Evolutionary conservation across 2,113 vertebrate species (phyloP).

Genomic region (Tenrec ecaudatus): DNA sequence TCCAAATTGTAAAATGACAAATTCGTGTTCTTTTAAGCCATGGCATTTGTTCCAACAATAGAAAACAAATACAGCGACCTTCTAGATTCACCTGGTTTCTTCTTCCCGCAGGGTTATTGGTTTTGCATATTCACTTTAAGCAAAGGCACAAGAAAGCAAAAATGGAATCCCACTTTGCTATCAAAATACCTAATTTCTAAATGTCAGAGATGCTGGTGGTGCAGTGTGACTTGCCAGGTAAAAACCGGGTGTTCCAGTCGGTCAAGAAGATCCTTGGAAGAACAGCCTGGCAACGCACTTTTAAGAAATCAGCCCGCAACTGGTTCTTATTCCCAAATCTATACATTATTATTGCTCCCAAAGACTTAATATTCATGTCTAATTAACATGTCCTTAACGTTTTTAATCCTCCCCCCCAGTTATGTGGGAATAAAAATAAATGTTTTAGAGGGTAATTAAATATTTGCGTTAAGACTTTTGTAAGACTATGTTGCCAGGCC

Average conservation of each 20-base stretch:
- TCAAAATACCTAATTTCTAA: conserved; percentile 34
- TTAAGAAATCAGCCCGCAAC: not conserved
- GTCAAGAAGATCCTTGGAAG: not conserved
- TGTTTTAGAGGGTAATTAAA: not conserved
- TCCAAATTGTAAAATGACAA: not conserved
- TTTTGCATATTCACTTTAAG: conserved; percentile 26
- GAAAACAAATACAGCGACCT: not conserved
- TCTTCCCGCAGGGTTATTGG: not conserved
- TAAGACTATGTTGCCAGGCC: not conserved
- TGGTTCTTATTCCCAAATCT: conserved; percentile 18
- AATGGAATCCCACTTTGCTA: not conserved
- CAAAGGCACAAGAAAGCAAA: conserved; percentile 12
- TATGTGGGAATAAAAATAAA: too few species aligned
- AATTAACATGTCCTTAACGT: too few species aligned
- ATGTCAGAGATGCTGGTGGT: not conserved
- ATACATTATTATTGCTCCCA: not conserved
- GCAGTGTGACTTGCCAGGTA: not conserved
- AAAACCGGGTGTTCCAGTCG: not conserved
- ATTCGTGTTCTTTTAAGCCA: not conserved
- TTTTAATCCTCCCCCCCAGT: too few species aligned
- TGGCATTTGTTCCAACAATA: not conserved
- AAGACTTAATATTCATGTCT: not conserved
- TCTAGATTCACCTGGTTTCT: conserved; percentile 38
- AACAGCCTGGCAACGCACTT: not conserved
- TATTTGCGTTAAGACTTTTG: conserved; percentile 14